phyloP scores from a whole-genome alignment of 1,140 invertebrate genomes.

The Brachionus angularis region DNA sequence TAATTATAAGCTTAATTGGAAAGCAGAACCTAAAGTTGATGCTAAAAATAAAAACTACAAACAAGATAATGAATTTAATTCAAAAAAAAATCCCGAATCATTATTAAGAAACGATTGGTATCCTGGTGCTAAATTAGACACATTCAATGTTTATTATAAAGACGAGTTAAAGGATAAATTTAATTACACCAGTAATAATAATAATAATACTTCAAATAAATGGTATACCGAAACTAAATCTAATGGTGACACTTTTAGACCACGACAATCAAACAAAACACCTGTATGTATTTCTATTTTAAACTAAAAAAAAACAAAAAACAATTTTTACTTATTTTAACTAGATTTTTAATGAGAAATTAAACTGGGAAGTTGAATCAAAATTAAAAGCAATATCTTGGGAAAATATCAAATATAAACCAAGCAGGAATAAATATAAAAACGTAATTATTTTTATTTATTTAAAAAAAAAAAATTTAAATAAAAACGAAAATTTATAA shows the following conservation, averaged over 20 bases:
- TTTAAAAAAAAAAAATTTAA: neutral
- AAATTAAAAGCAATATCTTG: conserved; percentile 18
- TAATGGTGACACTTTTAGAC: neutral
- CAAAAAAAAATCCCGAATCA: neutral
- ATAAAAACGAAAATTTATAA: neutral
- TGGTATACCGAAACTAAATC: neutral
- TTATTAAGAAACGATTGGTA: neutral
- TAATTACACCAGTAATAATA: neutral
- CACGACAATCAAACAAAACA: too few species aligned
- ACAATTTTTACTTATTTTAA: too few species aligned
- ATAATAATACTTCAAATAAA: neutral
- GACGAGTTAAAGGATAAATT: neutral
- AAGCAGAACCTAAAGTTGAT: neutral
- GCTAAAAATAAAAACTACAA: neutral
- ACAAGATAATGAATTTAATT: too few species aligned
- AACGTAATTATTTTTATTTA: too few species aligned
- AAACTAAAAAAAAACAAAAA: too few species aligned
- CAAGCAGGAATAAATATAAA: neutral
- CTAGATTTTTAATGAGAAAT: neutral
- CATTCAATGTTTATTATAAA: conserved; percentile 39
- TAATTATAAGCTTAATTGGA: neutral
- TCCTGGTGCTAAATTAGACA: neutral
- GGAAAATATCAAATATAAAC: conserved; percentile 37
- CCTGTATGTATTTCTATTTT: too few species aligned
- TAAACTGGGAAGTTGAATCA: conserved; percentile 30